phyloP scores from a whole-genome alignment of 1,140 invertebrate genomes.

The Cylas formicarius region DNA sequence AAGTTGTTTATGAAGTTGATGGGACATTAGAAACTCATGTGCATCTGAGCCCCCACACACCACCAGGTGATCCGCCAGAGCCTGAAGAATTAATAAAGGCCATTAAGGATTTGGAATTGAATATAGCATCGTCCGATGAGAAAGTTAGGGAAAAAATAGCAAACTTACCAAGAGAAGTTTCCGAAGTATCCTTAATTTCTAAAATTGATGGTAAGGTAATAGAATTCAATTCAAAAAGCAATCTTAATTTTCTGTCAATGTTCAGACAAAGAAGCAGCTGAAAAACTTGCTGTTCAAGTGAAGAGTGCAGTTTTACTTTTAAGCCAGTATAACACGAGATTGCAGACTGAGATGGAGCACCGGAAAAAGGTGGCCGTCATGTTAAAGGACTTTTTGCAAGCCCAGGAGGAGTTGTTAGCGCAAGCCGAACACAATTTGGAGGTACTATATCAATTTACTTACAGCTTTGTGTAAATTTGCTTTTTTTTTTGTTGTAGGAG shows the following conservation, averaged over 20 bases:
- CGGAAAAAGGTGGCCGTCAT: conserved; percentile 75
- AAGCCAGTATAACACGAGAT: conserved; percentile 80
- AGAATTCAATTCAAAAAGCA: background rate
- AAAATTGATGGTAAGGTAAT: conserved; percentile 64
- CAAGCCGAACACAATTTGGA: conserved; percentile 80
- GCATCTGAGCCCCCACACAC: conserved; percentile 67
- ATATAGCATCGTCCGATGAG: conserved; percentile 87
- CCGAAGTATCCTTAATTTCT: conserved; percentile 76
- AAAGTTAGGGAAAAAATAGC: conserved; percentile 86
- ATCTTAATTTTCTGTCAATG: conserved; percentile 24
- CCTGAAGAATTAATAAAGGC: conserved; percentile 80
- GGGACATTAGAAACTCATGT: conserved; percentile 66
- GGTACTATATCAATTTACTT: conserved; percentile 46
- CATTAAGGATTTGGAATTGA: conserved; percentile 72
- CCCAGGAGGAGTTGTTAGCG: conserved; percentile 74
- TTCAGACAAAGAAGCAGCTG: conserved; percentile 64
- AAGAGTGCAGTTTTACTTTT: conserved; percentile 80
- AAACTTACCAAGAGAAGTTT: conserved; percentile 87
- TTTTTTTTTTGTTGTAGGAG: conserved; percentile 55
- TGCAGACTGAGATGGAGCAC: conserved; percentile 82
- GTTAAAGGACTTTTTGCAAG: conserved; percentile 78
- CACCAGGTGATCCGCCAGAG: conserved; percentile 74
- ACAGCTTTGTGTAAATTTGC: background rate
- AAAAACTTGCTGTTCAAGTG: conserved; percentile 66
- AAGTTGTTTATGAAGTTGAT: conserved; percentile 48